Evolutionary conservation across 2,113 vertebrate genomes (phyloP), one percentile per base, ranked within the genome.

Genomic region (Onychorhynchus coronatus): DNA sequence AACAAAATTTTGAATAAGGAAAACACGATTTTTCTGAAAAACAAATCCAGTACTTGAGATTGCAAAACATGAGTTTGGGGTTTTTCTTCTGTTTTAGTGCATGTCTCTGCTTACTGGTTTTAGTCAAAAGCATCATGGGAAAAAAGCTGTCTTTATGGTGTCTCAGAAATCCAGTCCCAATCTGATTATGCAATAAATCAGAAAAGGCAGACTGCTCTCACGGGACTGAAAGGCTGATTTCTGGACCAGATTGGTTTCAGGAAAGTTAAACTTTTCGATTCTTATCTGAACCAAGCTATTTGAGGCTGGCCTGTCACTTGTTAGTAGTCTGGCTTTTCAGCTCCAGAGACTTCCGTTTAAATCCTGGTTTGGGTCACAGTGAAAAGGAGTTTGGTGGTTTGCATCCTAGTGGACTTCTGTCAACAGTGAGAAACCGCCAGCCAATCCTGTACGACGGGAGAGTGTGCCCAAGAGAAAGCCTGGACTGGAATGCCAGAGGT

Each of bases 291-390:
- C 14, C 1, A 6, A 96, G 22, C 30, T 76, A 55, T 91, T 71
- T 74, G 85, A 79, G 55, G 78, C 61, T 95, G 2, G 9, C 50
- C 52, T 11, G 5, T 89, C 67, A 58, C 78, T 91, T 96, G 85
- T 58, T 93, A 55, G 66, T 25, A 89, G 49, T 75, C 81, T 82
- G 72, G 44, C 23, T 96, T 96, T 95, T 90, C 75, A 96, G 71
- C 85, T 93, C 88, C 59, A 76, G 71, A 88, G 87, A 88, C 71
- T 79, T 91, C 56, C 85, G 66, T 71, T 93, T 76, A 93, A 91
- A 73, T 91, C 74, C 91, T 95, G 74, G 85, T 91, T 96, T 94
- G 88, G 87, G 91, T 94, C 82, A 95, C 75, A 88, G 78, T 76
- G 88, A 93, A 93, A 91, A 91, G 49, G 71, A 93, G 33, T 83